Base-by-base conservation (phyloP, 2,888 invertebrate genomes). In the Clusia tigrina region DNA sequence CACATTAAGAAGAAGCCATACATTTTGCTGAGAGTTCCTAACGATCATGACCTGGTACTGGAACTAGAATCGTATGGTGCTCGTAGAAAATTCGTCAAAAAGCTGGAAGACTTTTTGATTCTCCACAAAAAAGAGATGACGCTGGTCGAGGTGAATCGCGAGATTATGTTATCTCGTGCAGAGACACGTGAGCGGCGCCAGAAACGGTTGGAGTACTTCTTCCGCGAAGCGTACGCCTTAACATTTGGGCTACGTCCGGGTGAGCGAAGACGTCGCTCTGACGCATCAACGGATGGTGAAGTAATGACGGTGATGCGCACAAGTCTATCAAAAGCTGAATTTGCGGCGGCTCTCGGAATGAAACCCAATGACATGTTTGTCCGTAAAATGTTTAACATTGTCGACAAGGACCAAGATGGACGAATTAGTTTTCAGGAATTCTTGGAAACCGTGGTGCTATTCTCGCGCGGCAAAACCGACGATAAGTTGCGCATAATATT, bases 361-460 rank as follows among this genome's bases (percentile, higher is more conserved):
- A 93, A 93, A 80, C 87, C 94, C 0, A 94, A 96, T 75, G 96
- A 96, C 22, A 91, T 97, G 59, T 98, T 98, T 80, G 96, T 98
- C 0, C 91, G 94, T 76, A 94, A 96, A 84, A 97, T 98, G 97
- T 98, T 98, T 81, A 96, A 96, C 74, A 96, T 96, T 74, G 96
- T 96, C 0, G 96, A 97, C 81, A 96, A 95, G 79, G 95, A 96
- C 79, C 89, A 94, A 64, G 95, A 96, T 82, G 96, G 96, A 1
- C 87, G 94, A 65, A 96, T 98, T 72, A 95, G 94, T 2, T 98
- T 98, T 81, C 93, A 94, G 88, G 97, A 97, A 84, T 98, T 98
- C 82, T 85, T 98, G 57, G 95, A 96, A 78, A 96, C 96, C 0
- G 96, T 96, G 1, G 92, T 96, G 0, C 83, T 96, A 1, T 96